A percentile compares a stretch with the other conserved stretches of the same genome.
phyloP scores from a whole-genome alignment of 2,113 vertebrate genomes.

The Platysteira castanea region DNA sequence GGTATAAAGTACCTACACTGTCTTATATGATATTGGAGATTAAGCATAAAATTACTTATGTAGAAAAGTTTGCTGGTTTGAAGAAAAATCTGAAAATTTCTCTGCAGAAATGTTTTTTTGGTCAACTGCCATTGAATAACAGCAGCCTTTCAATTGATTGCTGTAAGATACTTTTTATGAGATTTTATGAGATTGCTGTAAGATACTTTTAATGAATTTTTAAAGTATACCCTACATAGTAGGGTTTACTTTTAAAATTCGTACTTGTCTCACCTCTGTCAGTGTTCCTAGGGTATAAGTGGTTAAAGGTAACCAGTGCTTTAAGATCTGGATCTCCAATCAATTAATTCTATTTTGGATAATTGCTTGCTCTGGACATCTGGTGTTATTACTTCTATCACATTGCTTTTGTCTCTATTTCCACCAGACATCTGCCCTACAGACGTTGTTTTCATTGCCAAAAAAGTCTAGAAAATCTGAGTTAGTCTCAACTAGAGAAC shows the following conservation, averaged over 20 bases:
- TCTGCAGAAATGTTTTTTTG: neutral
- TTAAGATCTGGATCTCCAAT: neutral
- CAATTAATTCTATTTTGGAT: neutral
- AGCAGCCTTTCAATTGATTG: neutral
- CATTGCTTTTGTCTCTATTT: slow-evolving; percentile 17
- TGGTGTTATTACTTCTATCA: slow-evolving; percentile 15
- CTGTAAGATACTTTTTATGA: neutral
- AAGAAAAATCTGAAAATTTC: neutral
- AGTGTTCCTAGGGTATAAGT: neutral
- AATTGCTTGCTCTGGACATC: slow-evolving; percentile 22
- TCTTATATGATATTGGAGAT: neutral
- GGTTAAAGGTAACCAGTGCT: neutral
- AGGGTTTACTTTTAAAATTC: neutral
- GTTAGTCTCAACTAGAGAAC: neutral
- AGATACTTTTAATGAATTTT: neutral
- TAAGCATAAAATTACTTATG: neutral
- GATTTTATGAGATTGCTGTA: neutral
- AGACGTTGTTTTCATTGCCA: neutral
- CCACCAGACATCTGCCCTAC: slow-evolving; percentile 37
- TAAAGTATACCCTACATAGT: neutral
- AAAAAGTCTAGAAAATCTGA: neutral
- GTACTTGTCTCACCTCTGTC: neutral
- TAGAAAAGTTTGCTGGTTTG: neutral
- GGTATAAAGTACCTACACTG: neutral
- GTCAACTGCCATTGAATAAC: neutral